Evolutionary conservation across 2,797 vertebrate genomes (phyloP), one percentile per base, ranked within the genome.

Genomic region (Labeo calbasu): DNA sequence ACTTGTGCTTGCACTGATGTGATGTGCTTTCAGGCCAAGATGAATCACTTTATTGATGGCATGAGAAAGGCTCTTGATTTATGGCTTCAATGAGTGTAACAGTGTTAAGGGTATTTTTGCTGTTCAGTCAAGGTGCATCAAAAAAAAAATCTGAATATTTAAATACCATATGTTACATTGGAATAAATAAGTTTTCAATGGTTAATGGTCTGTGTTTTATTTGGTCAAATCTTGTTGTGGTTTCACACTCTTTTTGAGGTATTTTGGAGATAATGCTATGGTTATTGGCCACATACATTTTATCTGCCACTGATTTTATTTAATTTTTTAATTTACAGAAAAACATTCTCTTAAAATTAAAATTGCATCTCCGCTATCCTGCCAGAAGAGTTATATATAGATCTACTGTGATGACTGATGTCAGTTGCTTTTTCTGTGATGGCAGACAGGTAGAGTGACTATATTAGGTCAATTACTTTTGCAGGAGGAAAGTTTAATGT

Each of bases 21-120:
- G 28, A n/a, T 57, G 51, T 57, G 51, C 72, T 76, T 57, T 76
- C 72, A 76, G 51, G 32, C 32, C 2, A 32, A 76, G 32, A 55
- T 11, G 28, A 19, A 76, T 21, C 36, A 13, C n/a, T 76, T 40
- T 14, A 77, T n/a, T 25, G 53, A 59, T 21, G 73, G 36, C 73
- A 55, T 57, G 72, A 36, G 21, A 21, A 50, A 19, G 14, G 14
- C 23, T 51, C 50, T 28, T 72, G 46, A 72, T 51, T 28, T 11
- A 17, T 11, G 40, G 40, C 12, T 70, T 70, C 40, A 70, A 11
- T 23, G n/a, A 70, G 46, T 23, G 40, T 46, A 15, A 7, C 40
- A 6, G 3, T 21, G 32, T 23, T 70, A 70, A 7, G 11, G 10
- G 5, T n/a, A 1, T 1, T 68, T 66, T 40, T 12, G 68, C n/a